phyloP scores from a whole-genome alignment of 2,888 invertebrate species.

The Ctena decussata region DNA sequence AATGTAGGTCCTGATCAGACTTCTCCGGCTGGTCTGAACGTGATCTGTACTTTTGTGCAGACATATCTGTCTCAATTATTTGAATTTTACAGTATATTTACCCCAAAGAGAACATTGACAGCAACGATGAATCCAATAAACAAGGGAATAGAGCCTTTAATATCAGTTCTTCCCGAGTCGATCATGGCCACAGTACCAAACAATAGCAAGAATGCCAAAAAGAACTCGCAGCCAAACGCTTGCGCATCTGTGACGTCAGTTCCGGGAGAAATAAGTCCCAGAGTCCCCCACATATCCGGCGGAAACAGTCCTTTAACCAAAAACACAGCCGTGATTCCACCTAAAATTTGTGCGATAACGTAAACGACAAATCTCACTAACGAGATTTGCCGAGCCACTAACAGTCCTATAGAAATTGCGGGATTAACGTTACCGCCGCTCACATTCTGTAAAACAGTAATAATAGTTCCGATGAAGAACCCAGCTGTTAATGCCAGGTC shows the following conservation, averaged over 20 bases:
- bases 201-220: constrained; percentile 70
- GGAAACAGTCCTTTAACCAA: constrained; percentile 64
- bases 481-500: constrained; percentile 70
- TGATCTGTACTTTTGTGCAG: no score
- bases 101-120: constrained; percentile 73
- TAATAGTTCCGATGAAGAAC: constrained; percentile 71
- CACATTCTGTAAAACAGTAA: constrained; percentile 66
- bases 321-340: constrained; percentile 68
- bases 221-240: constrained; percentile 71
- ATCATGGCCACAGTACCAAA: constrained; percentile 70
- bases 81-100: no score
- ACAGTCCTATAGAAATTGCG: constrained; percentile 68
- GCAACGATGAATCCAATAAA: constrained; percentile 75
- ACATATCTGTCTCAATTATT: no score
- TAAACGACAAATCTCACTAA: constrained; percentile 65
- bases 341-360: constrained; percentile 68
- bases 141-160: constrained; percentile 69
- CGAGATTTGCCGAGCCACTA: constrained; percentile 60
- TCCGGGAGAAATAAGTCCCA: constrained; percentile 71
- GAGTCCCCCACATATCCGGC: constrained; percentile 53
- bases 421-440: constrained; percentile 81
- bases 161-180: constrained; percentile 70
- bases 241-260: constrained; percentile 63
- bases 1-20: no score
- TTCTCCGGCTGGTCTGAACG: no score